phyloP scores from a whole-genome alignment of 1,140 invertebrate genomes.

The Thaumatotibia leucotreta region DNA sequence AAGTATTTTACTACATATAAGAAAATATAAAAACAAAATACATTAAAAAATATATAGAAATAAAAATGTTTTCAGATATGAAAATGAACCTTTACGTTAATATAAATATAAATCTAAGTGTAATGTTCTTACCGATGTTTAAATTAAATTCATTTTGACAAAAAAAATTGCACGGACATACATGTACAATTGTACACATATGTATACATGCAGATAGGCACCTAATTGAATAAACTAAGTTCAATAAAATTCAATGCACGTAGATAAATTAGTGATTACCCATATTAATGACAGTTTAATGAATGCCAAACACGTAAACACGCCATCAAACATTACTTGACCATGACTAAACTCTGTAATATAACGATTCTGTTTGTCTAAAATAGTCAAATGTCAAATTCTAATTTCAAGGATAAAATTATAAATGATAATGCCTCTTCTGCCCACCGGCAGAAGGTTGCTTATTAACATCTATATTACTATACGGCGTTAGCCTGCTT shows the following conservation, averaged over 20 bases:
- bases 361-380: constrained; percentile 2
- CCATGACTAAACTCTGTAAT: background rate
- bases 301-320: background rate
- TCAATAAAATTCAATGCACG: background rate
- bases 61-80: no score
- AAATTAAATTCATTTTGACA: no score
- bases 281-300: background rate
- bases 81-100: no score
- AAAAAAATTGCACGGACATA: no score
- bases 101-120: no score
- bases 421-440: constrained; percentile 1
- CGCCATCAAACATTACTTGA: background rate
- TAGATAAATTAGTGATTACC: background rate
- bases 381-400: constrained; percentile 9
- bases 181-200: no score
- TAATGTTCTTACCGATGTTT: no score
- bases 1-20: no score
- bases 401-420: constrained; percentile 5
- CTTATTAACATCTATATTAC: background rate
- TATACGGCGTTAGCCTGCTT: constrained; percentile 13
- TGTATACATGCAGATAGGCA: no score
- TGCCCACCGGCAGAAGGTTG: background rate
- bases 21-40: no score
- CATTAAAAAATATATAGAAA: no score
- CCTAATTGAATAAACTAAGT: no score